Evolutionary conservation across 2,113 vertebrate genomes (phyloP).

Genomic region (Dipodomys spectabilis): DNA sequence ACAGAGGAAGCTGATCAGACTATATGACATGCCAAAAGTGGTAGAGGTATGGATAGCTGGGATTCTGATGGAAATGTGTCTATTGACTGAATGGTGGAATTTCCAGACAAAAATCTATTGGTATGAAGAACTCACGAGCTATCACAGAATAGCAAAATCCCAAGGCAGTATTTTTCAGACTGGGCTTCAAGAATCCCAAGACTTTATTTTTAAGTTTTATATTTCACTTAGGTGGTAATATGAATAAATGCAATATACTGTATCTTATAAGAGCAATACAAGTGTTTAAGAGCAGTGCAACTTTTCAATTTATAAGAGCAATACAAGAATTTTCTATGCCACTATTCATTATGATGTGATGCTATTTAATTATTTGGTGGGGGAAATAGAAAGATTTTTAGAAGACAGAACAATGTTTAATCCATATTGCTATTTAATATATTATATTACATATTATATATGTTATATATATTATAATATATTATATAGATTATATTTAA

Average conservation of each 20-base stretch:
- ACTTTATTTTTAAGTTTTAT: not conserved
- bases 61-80: not conserved
- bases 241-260: not conserved
- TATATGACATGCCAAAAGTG: not conserved
- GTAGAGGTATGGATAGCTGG: accelerated
- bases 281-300: not conserved
- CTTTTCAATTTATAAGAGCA: not conserved
- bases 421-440: not conserved
- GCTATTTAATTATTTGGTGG: not conserved
- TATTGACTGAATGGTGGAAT: not conserved
- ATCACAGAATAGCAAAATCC: not conserved
- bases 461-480: no score
- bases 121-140: not conserved
- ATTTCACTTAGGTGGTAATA: not conserved
- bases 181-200: not conserved
- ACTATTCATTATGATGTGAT: not conserved
- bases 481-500: no score
- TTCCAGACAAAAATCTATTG: not conserved
- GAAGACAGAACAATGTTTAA: constrained; percentile 28
- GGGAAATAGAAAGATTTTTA: not conserved
- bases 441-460: no score
- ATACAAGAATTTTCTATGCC: not conserved
- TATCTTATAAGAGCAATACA: not conserved
- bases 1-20: not conserved
- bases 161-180: not conserved